Evolutionary conservation across 2,797 vertebrate species (phyloP), one percentile per base, ranked within the genome.

Genomic region (Discoglossus pictus): DNA sequence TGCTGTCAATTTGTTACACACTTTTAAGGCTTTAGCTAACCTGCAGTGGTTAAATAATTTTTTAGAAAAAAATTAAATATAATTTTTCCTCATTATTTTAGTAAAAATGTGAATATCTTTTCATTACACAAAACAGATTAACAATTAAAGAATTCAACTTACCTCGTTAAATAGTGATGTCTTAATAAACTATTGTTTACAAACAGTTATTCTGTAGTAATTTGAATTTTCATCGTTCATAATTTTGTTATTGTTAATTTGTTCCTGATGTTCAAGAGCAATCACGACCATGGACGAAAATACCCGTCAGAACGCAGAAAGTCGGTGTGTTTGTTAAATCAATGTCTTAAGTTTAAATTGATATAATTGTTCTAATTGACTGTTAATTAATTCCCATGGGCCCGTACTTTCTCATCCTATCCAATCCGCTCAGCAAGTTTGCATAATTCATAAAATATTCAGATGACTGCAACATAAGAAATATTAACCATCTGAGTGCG

Each of bases 351-450:
- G 79, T 78, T 84, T 85, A 90, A 92, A 90, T 88, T 89, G 88
- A 91, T 91, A 87, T 92, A 92, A 91, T 88, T 89, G 88, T 90
- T 91, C 86, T 92, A 92, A 94, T 89, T 92, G 92, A 93, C 91
- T 92, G 89, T 92, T 92, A 96, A 93, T 93, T 93, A 94, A 95
- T 94, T 92, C 91, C 91, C 89, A 90, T 90, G 92, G 87, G 90
- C 90, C 59, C 27, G 17, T 31, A 38, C 40, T 92, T 93, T 93
- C 90, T 87, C 87, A 91, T 88, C 91, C 91, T 89, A 89, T 87
- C 83, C 80, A 83, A 86, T 87, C 85, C 87, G 70, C 83, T 84
- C 76, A 88, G 82, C 86, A 82, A 82, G 81, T 78, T 77, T 92
- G 87, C 89, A 90, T 92, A 89, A 90, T 88, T 91, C 83, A 87